Conservation (phyloP, 2,797 vertebrate genomes). For the Epinephelus coioides region DNA sequence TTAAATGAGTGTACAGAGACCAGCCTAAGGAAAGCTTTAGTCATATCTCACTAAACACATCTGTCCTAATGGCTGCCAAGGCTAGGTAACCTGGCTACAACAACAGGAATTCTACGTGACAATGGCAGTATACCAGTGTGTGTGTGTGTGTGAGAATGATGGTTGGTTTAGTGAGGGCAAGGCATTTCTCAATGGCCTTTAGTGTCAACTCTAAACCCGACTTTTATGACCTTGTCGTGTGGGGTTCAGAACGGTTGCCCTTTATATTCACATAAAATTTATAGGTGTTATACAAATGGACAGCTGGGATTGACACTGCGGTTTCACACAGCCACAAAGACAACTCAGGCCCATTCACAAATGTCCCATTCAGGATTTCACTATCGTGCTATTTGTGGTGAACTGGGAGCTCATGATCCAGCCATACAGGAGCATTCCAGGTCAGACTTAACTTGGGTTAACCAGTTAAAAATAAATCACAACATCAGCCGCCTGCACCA, state of each 20-base stretch:
- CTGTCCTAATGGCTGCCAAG: conserved; percentile 48
- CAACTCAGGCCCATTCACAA: conserved; percentile 67
- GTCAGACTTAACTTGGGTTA: not conserved
- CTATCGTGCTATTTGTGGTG: not conserved
- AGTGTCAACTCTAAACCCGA: conserved; percentile 54
- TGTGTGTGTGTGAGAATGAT: conserved; percentile 41
- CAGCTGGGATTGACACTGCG: conserved; percentile 54
- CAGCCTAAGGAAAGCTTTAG: conserved; percentile 38
- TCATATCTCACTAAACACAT: conserved; percentile 64
- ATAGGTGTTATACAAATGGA: conserved; percentile 56
- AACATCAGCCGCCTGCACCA: not conserved
- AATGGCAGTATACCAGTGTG: conserved; percentile 52
- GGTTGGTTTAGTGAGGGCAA: conserved; percentile 38
- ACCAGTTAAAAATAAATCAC: not conserved
- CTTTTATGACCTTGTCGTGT: conserved; percentile 70
- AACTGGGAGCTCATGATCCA: not conserved
- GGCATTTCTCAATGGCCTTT: conserved; percentile 63
- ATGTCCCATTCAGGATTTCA: conserved; percentile 55
- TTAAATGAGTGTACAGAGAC: conserved; percentile 36
- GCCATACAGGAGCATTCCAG: not conserved
- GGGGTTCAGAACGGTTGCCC: conserved; percentile 44
- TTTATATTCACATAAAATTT: conserved; percentile 67
- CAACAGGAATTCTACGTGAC: conserved; percentile 62
- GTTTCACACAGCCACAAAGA: conserved; percentile 29
- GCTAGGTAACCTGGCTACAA: conserved; percentile 72